A percentile compares a stretch with the other conserved stretches of the same genome.
phyloP scores from a whole-genome alignment of 2,797 vertebrate species.

The Acrossocheilus wenchowensis region DNA sequence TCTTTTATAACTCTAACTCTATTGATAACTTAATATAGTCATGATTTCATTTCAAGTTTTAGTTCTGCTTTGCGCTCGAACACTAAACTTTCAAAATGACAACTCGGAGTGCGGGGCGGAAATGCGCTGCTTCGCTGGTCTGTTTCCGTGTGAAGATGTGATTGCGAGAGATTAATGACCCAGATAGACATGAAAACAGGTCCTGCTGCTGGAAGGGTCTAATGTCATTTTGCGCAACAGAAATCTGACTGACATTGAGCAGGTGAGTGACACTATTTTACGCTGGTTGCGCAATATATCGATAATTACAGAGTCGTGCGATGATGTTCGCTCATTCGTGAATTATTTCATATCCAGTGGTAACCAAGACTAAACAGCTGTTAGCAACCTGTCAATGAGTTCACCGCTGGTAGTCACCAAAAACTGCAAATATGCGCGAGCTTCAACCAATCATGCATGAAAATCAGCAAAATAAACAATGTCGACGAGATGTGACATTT shows the following conservation, averaged over 20 bases:
- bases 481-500: background rate
- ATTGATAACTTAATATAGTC: background rate
- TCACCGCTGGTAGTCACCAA: background rate
- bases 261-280: conserved; percentile 45
- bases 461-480: background rate
- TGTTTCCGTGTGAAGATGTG: conserved; percentile 57
- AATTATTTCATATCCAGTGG: background rate
- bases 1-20: too few relatives aligned
- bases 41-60: background rate
- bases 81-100: background rate
- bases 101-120: conserved; percentile 50
- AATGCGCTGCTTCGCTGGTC: background rate
- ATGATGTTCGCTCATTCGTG: background rate
- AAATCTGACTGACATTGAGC: background rate
- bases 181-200: conserved; percentile 29
- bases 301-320: background rate
- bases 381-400: conserved; percentile 26
- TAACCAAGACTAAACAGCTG: conserved; percentile 52
- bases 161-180: conserved; percentile 50
- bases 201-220: conserved; percentile 16
- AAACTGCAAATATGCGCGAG: background rate
- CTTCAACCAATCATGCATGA: background rate
- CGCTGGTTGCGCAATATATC: background rate
- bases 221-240: background rate
- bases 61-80: background rate